phyloP scores from a whole-genome alignment of 1,140 invertebrate species.

The Neodiprion pinetum region DNA sequence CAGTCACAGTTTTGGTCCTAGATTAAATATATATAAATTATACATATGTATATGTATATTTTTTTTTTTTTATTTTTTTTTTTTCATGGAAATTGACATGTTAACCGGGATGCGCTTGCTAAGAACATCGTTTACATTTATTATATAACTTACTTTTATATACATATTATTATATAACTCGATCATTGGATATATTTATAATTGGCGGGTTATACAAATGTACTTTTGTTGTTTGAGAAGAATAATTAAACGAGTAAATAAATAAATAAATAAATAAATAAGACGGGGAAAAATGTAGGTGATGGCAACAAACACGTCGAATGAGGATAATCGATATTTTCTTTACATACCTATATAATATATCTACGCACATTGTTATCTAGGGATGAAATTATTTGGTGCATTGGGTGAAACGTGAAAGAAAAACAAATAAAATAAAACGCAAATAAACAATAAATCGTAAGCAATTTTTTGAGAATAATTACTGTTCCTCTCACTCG shows the following conservation, averaged over 20 bases:
- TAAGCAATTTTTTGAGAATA: not conserved
- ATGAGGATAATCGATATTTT: too few relatives aligned
- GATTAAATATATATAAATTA: too few relatives aligned
- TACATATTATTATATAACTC: not conserved
- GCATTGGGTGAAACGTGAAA: not conserved
- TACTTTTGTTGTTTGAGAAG: not conserved
- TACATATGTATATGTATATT: not conserved
- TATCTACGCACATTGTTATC: too few relatives aligned
- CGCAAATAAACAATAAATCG: not conserved
- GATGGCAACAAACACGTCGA: too few relatives aligned
- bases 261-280: not conserved
- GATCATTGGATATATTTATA: not conserved
- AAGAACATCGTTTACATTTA: not conserved
- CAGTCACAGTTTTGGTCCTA: too few relatives aligned
- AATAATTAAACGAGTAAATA: not conserved
- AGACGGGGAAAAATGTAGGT: too few relatives aligned
- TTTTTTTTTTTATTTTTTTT: not conserved
- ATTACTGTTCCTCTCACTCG: not conserved
- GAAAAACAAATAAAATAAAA: not conserved
- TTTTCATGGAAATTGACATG: slow-evolving; percentile 7
- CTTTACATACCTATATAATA: too few relatives aligned
- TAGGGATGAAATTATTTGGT: not conserved
- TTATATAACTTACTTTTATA: not conserved
- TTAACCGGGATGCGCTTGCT: not conserved
- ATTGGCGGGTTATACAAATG: not conserved